Evolutionary conservation across 2,797 vertebrate species (phyloP).

Genomic region (Eulemur coronatus): DNA sequence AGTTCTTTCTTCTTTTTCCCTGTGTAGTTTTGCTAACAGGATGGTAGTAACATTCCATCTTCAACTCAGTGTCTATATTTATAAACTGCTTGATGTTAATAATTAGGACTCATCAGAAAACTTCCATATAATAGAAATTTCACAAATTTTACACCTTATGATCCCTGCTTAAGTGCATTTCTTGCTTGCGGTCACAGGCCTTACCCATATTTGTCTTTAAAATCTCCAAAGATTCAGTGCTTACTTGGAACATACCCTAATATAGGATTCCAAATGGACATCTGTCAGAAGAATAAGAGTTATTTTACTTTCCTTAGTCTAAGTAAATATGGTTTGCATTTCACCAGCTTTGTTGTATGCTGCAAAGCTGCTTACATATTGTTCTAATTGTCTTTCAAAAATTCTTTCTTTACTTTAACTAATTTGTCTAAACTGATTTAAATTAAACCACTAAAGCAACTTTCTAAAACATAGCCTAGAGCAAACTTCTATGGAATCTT

Average conservation of each 20-base stretch:
- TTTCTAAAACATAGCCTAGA: slow-evolving; percentile 21
- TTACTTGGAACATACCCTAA: background rate
- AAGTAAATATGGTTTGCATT: slow-evolving; percentile 28
- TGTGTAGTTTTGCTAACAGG: background rate
- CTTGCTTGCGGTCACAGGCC: background rate
- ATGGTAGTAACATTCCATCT: background rate
- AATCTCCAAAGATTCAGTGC: background rate
- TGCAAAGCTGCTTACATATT: slow-evolving; percentile 1
- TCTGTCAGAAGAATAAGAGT: background rate
- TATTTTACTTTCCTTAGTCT: slow-evolving; percentile 18
- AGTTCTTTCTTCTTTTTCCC: background rate
- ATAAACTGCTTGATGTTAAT: background rate
- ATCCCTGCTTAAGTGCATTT: background rate
- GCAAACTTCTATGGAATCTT: background rate
- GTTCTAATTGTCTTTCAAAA: slow-evolving; percentile 4
- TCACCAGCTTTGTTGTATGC: background rate
- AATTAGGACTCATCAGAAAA: background rate
- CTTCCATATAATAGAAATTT: background rate
- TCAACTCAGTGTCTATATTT: background rate
- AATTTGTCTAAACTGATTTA: slow-evolving; percentile 28
- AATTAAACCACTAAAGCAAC: slow-evolving; percentile 18
- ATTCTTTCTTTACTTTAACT: slow-evolving; percentile 9
- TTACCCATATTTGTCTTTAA: background rate
- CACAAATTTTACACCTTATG: background rate
- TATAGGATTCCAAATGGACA: background rate